phyloP scores from a whole-genome alignment of 1,140 invertebrate species.

The Andricus grossulariae region DNA sequence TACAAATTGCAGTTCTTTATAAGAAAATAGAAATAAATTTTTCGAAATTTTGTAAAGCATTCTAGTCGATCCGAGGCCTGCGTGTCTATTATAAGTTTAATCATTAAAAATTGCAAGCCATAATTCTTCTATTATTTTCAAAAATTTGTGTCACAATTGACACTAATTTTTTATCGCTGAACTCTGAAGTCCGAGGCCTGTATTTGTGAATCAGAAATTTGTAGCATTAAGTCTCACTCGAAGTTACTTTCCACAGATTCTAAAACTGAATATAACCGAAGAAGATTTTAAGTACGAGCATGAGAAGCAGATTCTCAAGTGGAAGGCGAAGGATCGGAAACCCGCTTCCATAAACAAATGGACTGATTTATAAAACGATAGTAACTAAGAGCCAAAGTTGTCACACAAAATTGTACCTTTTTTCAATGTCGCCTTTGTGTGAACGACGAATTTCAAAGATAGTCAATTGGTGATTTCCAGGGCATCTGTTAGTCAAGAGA shows the following conservation, averaged over 20 bases:
- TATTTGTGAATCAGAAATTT: too few relatives aligned
- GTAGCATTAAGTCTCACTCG: background rate
- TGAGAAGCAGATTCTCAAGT: slow-evolving; percentile 78
- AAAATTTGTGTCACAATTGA: too few relatives aligned
- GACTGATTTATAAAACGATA: slow-evolving; percentile 50
- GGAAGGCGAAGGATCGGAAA: slow-evolving; percentile 62
- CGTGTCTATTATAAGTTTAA: too few relatives aligned
- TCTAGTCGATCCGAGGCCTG: too few relatives aligned
- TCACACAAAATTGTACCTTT: slow-evolving; percentile 42
- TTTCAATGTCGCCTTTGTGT: slow-evolving; percentile 38
- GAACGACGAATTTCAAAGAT: background rate
- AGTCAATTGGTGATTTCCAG: background rate
- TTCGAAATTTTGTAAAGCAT: too few relatives aligned
- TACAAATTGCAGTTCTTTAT: too few relatives aligned
- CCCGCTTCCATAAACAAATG: slow-evolving; percentile 55
- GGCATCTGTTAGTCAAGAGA: background rate
- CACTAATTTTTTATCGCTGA: too few relatives aligned
- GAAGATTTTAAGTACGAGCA: slow-evolving; percentile 91
- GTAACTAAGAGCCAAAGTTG: slow-evolving; percentile 29
- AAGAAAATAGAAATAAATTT: too few relatives aligned
- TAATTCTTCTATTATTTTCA: too few relatives aligned
- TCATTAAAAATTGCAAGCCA: too few relatives aligned
- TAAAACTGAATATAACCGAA: slow-evolving; percentile 83
- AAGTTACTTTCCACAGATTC: slow-evolving; percentile 68
- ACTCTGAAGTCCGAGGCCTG: too few relatives aligned